phyloP scores from a whole-genome alignment of 2,888 invertebrate genomes.

The Nudaria mundana region DNA sequence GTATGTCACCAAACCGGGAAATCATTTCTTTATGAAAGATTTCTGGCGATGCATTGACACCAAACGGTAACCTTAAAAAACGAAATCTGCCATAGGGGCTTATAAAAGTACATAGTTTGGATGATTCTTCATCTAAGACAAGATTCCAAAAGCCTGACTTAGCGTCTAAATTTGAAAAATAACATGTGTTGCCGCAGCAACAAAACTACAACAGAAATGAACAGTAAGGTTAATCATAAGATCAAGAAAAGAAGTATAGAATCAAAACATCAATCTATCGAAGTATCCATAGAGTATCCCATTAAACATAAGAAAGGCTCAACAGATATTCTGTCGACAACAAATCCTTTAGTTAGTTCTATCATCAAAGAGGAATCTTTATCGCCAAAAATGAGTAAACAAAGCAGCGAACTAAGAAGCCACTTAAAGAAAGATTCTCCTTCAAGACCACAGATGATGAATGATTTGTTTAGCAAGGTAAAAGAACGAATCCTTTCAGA shows the following conservation, averaged over 20 bases:
- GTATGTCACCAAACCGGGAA: no score
- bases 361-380: not conserved
- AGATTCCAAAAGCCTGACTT: no score
- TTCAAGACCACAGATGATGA: not conserved
- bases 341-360: not conserved
- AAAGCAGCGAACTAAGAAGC: not conserved
- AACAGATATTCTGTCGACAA: not conserved
- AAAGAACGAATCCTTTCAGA: not conserved
- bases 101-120: no score
- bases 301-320: not conserved
- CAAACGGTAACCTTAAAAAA: no score
- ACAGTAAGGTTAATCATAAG: not conserved
- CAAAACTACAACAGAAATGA: not conserved
- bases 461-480: not conserved
- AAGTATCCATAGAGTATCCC: not conserved
- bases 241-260: not conserved
- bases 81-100: no score
- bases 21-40: no score
- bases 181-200: no score
- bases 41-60: no score
- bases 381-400: not conserved
- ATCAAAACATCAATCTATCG: not conserved
- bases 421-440: not conserved
- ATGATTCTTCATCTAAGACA: no score
- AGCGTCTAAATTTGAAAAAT: no score